phyloP scores from a whole-genome alignment of 23 tunicate genomes.

The Trididemnum clinides region DNA sequence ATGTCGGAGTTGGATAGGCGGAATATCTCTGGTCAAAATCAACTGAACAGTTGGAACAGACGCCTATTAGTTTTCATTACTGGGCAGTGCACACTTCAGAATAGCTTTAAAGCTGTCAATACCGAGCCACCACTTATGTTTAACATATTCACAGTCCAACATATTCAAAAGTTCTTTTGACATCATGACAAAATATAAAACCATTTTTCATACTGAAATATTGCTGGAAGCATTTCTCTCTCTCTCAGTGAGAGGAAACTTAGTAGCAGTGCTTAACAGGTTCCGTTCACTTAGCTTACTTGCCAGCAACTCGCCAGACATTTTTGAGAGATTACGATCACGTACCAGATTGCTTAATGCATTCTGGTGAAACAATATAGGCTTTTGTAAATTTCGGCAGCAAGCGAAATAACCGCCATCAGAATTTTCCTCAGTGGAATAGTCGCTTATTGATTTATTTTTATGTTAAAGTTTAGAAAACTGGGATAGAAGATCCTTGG shows the following conservation, averaged over 20 bases:
- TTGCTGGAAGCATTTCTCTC: background rate
- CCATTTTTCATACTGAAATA: background rate
- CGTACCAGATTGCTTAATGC: background rate
- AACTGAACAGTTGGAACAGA: no score
- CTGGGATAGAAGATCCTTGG: background rate
- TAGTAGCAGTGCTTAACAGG: background rate
- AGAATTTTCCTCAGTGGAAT: background rate
- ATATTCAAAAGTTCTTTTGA: background rate
- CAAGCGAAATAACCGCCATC: background rate
- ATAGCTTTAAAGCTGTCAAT: background rate
- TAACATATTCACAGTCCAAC: background rate
- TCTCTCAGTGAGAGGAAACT: background rate
- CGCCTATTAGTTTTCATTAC: background rate
- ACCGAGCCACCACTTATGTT: background rate
- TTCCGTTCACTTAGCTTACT: background rate
- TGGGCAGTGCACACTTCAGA: background rate
- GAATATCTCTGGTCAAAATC: no score
- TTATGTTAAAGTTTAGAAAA: background rate
- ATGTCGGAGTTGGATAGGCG: no score
- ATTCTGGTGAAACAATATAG: constrained; percentile 3
- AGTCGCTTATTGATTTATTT: background rate
- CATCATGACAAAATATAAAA: background rate
- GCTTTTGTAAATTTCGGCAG: background rate
- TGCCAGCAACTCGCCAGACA: background rate
- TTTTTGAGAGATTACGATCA: background rate